These are phyloP conservation scores for Falco punctatus DNA, from an alignment of 2,113 vertebrate species.

Conservation along the genomic window DNA sequence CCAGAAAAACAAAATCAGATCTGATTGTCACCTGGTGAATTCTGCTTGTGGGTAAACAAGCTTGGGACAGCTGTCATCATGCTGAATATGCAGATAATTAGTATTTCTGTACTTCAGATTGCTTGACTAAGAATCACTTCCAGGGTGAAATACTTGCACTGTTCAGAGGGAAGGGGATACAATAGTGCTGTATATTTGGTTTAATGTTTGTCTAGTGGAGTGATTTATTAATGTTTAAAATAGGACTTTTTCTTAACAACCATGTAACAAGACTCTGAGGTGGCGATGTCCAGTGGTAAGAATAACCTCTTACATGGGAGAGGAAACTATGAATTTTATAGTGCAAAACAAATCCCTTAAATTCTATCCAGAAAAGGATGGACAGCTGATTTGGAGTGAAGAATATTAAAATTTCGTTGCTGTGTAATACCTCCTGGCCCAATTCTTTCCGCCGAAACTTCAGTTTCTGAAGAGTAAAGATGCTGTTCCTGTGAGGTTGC, in stretches of 20 bases:
- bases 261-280: neutral
- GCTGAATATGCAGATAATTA: neutral
- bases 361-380: neutral
- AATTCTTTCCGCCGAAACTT: neutral
- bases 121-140: neutral
- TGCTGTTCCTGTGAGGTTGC: neutral
- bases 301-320: neutral
- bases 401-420: neutral
- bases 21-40: neutral
- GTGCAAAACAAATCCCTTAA: neutral
- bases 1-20: neutral
- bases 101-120: neutral
- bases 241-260: neutral
- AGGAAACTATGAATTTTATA: neutral
- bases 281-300: neutral
- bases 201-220: neutral
- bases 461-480: neutral
- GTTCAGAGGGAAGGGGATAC: neutral
- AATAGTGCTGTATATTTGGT: neutral
- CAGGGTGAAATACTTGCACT: neutral
- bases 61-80: neutral
- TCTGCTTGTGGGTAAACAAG: neutral
- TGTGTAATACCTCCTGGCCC: neutral
- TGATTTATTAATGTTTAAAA: neutral
- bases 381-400: neutral